Conservation (phyloP, 1,140 invertebrate species). For the Drosophila willistoni region DNA sequence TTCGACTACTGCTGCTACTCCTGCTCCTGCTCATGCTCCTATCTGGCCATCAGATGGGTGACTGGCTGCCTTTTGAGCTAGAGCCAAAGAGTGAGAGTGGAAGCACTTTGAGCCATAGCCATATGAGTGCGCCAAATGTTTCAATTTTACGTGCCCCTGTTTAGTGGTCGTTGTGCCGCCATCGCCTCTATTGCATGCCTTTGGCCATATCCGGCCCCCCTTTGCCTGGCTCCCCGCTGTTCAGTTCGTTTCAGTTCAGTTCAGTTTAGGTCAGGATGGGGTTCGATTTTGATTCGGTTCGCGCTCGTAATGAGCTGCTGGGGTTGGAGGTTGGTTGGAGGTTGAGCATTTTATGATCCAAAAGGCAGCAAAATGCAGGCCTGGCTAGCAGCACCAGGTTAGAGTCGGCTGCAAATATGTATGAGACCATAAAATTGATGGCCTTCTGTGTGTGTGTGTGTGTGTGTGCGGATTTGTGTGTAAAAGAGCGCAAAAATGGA, state of each 20-base stretch:
- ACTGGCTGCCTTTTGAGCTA: conserved; percentile 36
- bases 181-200: conserved; percentile 22
- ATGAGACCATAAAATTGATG: conserved; percentile 74
- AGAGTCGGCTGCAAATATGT: conserved; percentile 34
- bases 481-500: conserved; percentile 40
- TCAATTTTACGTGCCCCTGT: conserved; percentile 71
- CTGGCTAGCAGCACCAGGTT: conserved; percentile 3
- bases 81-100: background rate
- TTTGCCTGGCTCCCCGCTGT: no score
- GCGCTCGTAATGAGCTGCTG: conserved; percentile 61
- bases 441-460: conserved; percentile 20
- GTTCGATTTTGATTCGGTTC: conserved; percentile 74
- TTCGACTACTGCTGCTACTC: background rate
- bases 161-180: conserved; percentile 48
- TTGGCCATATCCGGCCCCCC: conserved; percentile 12
- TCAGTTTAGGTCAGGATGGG: background rate
- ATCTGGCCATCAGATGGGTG: conserved; percentile 5
- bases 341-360: conserved; percentile 1
- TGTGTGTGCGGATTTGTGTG: conserved; percentile 23
- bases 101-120: conserved; percentile 15
- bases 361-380: conserved; percentile 50
- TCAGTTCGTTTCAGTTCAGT: background rate
- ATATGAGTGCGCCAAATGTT: conserved; percentile 56
- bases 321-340: background rate
- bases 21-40: background rate